Evolutionary conservation across 1,140 invertebrate genomes (phyloP).

Genomic region (Ostrea denselamellosa): DNA sequence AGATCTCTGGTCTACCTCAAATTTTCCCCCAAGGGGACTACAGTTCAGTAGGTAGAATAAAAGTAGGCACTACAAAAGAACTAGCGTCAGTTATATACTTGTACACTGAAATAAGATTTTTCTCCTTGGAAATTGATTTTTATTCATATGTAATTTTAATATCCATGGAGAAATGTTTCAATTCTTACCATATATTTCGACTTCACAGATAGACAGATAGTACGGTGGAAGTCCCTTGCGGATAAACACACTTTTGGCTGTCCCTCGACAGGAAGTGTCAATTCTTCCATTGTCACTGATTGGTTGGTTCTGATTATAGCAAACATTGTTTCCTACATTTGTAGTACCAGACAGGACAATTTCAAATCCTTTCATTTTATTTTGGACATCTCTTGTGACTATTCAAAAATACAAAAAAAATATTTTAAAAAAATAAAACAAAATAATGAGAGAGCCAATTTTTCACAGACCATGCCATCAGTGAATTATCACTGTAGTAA

Average conservation of each 20-base stretch:
- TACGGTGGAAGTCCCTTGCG: constrained; percentile 34
- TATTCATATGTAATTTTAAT: too few species aligned
- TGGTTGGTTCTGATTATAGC: background rate
- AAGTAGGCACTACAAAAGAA: too few species aligned
- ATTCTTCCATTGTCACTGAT: constrained; percentile 14
- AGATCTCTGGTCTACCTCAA: too few species aligned
- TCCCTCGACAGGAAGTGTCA: constrained; percentile 21
- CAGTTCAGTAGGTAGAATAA: too few species aligned
- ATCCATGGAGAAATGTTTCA: background rate
- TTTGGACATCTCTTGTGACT: background rate
- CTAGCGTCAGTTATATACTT: too few species aligned
- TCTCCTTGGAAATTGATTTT: too few species aligned
- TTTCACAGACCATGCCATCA: too few species aligned
- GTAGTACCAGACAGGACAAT: background rate
- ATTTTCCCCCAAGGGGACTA: too few species aligned
- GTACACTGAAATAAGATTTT: too few species aligned
- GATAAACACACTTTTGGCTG: constrained; percentile 33
- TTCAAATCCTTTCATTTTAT: constrained; percentile 9
- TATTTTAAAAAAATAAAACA: background rate
- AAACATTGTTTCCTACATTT: background rate
- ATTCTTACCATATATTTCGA: constrained; percentile 46
- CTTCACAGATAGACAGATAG: constrained; percentile 43
- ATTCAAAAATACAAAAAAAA: background rate
- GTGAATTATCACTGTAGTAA: too few species aligned
- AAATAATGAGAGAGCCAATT: too few species aligned